Evolutionary conservation across 2,888 invertebrate genomes (phyloP).

Genomic region (Eupithecia abbreviata): DNA sequence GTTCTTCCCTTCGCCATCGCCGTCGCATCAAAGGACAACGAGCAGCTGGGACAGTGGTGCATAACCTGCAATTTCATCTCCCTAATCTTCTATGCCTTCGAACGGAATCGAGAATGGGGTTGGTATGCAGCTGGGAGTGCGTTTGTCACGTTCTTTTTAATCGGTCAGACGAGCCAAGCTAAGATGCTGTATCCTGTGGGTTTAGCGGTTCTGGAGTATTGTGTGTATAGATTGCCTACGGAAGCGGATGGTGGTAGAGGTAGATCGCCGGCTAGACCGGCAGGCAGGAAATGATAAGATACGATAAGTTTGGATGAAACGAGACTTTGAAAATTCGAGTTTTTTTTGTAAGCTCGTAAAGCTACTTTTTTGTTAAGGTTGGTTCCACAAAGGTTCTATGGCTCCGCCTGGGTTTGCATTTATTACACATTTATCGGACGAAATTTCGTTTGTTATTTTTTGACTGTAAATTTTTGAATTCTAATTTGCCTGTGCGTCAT

Average conservation of each 20-base stretch:
- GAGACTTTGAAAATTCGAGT: neutral
- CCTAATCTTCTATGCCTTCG: slow-evolving; percentile 58
- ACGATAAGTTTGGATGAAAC: neutral
- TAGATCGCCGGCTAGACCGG: no score
- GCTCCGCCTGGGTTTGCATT: neutral
- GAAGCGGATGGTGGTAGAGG: no score
- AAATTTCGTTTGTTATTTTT: neutral
- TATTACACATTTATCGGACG: neutral
- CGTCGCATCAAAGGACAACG: slow-evolving; percentile 60
- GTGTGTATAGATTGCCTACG: slow-evolving; percentile 60
- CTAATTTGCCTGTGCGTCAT: no score
- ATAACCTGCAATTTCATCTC: slow-evolving; percentile 68
- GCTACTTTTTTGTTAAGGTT: neutral
- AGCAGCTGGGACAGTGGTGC: slow-evolving; percentile 59
- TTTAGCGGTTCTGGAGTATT: slow-evolving; percentile 67
- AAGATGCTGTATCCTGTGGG: slow-evolving; percentile 66
- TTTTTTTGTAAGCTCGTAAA: neutral
- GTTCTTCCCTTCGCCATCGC: slow-evolving; percentile 66
- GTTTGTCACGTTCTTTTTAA: slow-evolving; percentile 62
- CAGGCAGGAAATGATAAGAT: neutral
- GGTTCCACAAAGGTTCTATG: neutral
- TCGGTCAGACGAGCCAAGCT: slow-evolving; percentile 46
- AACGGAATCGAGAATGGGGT: slow-evolving; percentile 61
- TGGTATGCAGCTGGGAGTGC: slow-evolving; percentile 69
- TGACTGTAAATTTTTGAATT: neutral